Conservation (phyloP, 2,888 invertebrate species). For the Drosophila phalerata region DNA sequence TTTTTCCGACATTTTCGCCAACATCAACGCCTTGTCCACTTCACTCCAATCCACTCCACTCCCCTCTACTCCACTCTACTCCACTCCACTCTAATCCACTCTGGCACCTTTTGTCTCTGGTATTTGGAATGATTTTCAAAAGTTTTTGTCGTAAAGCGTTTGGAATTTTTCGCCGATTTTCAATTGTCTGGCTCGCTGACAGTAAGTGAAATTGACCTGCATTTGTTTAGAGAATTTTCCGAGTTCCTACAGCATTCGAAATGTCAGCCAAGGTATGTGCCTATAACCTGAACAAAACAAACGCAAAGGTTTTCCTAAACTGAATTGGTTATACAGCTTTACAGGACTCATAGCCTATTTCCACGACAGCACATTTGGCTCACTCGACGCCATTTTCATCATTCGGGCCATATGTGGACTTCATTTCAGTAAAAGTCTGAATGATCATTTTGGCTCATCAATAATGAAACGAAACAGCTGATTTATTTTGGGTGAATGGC, state of each 20-base stretch:
- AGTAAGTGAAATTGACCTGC: conserved; percentile 62
- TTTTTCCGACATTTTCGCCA: conserved; percentile 52
- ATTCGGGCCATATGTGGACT: too few species aligned
- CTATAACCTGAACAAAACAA: conserved; percentile 18
- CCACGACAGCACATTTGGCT: too few species aligned
- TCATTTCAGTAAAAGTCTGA: too few species aligned
- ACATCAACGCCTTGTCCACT: conserved; percentile 39
- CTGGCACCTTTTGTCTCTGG: conserved; percentile 30
- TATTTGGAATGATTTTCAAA: conserved; percentile 43
- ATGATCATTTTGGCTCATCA: too few species aligned
- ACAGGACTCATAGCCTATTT: too few species aligned
- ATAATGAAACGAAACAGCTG: too few species aligned
- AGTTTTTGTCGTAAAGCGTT: conserved; percentile 47
- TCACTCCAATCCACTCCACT: neutral
- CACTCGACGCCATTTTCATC: too few species aligned
- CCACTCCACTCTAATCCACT: neutral
- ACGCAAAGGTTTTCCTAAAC: neutral
- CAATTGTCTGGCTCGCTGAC: conserved; percentile 25
- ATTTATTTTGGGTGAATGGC: too few species aligned
- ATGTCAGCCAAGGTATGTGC: conserved; percentile 18
- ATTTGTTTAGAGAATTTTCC: conserved; percentile 45
- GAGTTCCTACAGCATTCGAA: conserved; percentile 2
- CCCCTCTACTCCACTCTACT: too few species aligned
- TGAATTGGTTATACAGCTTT: too few species aligned
- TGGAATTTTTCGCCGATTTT: conserved; percentile 54